Conservation (phyloP, 2,888 invertebrate genomes). For the Stratiomys singularior region DNA sequence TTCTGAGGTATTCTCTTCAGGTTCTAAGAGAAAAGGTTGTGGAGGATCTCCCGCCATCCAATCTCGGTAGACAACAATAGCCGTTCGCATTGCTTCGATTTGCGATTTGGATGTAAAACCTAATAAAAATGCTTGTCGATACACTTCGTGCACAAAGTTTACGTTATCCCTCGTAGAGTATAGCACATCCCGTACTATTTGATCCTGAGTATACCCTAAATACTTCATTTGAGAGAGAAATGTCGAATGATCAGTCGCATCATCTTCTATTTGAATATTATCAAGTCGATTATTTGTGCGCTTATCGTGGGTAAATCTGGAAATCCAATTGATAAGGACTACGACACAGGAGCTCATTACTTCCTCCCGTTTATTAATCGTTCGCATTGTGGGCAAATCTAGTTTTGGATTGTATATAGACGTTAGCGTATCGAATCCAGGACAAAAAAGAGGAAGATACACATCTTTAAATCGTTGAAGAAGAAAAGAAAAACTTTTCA, state of each 20-base stretch:
- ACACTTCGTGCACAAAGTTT: conserved; percentile 93
- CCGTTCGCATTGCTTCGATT: conserved; percentile 86
- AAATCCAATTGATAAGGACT: conserved; percentile 89
- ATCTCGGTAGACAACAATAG: conserved; percentile 93
- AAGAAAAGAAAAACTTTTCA: conserved; percentile 88
- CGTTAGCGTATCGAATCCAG: conserved; percentile 81
- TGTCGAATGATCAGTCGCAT: conserved; percentile 59
- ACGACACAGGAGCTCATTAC: conserved; percentile 79
- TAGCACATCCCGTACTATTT: conserved; percentile 87
- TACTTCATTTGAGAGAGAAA: conserved; percentile 54
- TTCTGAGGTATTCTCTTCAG: conserved; percentile 64
- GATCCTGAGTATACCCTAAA: conserved; percentile 61
- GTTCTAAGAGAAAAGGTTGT: conserved; percentile 81
- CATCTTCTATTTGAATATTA: conserved; percentile 62
- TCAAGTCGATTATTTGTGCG: conserved; percentile 59
- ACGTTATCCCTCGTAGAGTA: conserved; percentile 90
- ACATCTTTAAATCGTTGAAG: conserved; percentile 90
- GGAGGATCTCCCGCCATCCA: conserved; percentile 89
- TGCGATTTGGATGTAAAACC: conserved; percentile 79
- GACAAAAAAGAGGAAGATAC: conserved; percentile 91
- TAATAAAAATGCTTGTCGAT: conserved; percentile 91
- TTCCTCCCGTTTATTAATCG: conserved; percentile 71
- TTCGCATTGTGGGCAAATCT: conserved; percentile 79
- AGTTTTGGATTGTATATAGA: conserved; percentile 85
- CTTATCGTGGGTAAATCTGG: conserved; percentile 82